These are phyloP conservation scores for Melangyna quadrimaculata DNA, from an alignment of 2,888 invertebrate genomes.

Conservation along the genomic window DNA sequence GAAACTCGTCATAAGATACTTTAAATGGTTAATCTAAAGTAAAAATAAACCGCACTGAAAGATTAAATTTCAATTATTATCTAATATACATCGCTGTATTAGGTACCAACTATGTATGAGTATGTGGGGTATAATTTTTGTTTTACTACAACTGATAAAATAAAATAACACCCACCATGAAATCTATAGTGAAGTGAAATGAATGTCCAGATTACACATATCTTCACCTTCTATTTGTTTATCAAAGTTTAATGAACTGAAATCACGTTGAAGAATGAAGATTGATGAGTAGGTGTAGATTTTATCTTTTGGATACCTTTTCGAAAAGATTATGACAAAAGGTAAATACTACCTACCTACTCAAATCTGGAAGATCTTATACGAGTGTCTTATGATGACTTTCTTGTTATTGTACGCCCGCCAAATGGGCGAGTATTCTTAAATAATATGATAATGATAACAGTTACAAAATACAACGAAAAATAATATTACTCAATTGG, in stretches of 20 bases:
- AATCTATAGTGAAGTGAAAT: neutral
- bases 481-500: neutral
- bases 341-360: neutral
- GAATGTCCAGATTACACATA: neutral
- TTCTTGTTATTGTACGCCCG: neutral
- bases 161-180: neutral
- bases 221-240: neutral
- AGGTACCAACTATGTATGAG: too few relatives aligned
- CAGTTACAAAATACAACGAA: neutral
- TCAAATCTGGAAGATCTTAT: neutral
- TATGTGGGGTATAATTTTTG: too few relatives aligned
- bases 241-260: constrained; percentile 10
- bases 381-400: neutral
- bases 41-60: too few relatives aligned
- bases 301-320: neutral
- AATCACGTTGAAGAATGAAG: neutral
- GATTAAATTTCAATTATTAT: too few relatives aligned
- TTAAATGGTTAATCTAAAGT: too few relatives aligned
- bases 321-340: neutral
- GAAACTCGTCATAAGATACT: too few relatives aligned
- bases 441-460: neutral
- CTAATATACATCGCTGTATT: too few relatives aligned
- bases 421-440: neutral
- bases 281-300: neutral
- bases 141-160: too few relatives aligned